Base-by-base conservation (phyloP, 2,113 vertebrate genomes). In the Vimba vimba region DNA sequence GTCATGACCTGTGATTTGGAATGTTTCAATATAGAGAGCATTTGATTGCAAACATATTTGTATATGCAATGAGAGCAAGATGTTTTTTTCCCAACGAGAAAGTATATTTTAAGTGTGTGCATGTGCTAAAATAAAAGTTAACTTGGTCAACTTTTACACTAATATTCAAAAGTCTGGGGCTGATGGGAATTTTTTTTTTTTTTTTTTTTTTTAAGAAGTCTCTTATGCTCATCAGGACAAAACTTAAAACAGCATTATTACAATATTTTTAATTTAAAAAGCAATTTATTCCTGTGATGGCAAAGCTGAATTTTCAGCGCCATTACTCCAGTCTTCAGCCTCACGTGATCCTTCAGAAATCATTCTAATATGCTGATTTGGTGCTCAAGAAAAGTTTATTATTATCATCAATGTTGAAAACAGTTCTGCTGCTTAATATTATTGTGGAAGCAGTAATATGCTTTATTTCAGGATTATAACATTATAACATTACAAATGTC, bases 21-120 rank as follows among this genome's bases (percentile, higher is more conserved):
- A 73, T 23, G 12, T n/a, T 73, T 73, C 17, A 69, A 69, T 36
- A 30, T 9, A 68, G 19, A 43, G 33, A 43, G 10, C 19, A 21
- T 71, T 71, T 71, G 68, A 71, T 2, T 39, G 68, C 68, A 73
- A 39, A 39, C 19, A 71, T 71, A 36, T 73, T 73, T 73, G 69
- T 10, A n/a, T 73, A 73, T n/a, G 69, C 10, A 1, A 73, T 43
- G 10, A 10, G 9, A 73, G 69, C 4, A 43, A 23, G 21, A 73
- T n/a, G 39, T 19, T 39, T 73, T n/a, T 69, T 73, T 43, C 4
- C 39, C 4, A 17, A 33, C 7, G 30, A 68, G 27, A 33, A 68
- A 9, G 15, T 30, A 19, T 6, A 68, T 7, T 69, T 69, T 8
- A 21, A 73, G 21, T 12, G 4, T 43, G 36, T n/a, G 8, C 39